Percentiles rank a stretch among this genome's conserved stretches.
phyloP scores from a whole-genome alignment of 2,113 vertebrate species.

The Gasterosteus nipponicus region DNA sequence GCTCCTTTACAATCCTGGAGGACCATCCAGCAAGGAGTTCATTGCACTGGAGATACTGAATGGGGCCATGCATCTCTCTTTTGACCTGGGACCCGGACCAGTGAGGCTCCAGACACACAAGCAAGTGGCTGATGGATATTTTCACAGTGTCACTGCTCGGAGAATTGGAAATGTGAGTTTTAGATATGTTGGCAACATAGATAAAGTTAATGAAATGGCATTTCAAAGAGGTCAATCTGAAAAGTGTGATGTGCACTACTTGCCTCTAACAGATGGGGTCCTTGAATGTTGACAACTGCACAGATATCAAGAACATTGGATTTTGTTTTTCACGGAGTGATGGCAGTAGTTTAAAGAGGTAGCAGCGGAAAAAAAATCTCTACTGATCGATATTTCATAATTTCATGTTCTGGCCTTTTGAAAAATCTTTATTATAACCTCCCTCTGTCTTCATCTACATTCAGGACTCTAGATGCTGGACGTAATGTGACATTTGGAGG shows the following conservation, averaged over 20 bases:
- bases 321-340: slow-evolving; percentile 77
- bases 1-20: slow-evolving; percentile 78
- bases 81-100: slow-evolving; percentile 80
- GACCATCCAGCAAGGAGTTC: slow-evolving; percentile 71
- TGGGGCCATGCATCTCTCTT: slow-evolving; percentile 73
- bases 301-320: slow-evolving; percentile 57
- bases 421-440: not conserved
- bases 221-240: not conserved
- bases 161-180: slow-evolving; percentile 80
- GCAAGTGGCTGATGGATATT: slow-evolving; percentile 78
- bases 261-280: slow-evolving; percentile 76
- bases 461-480: slow-evolving; percentile 79
- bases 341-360: slow-evolving; percentile 74
- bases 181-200: not conserved
- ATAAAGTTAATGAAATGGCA: not conserved
- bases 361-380: not conserved
- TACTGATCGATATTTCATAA: not conserved
- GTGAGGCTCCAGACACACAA: slow-evolving; percentile 76
- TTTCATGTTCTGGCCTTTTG: not conserved
- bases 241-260: not conserved
- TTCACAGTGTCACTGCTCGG: slow-evolving; percentile 77
- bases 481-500: slow-evolving; percentile 79
- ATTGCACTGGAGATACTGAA: slow-evolving; percentile 79
- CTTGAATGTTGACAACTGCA: slow-evolving; percentile 80
- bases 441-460: not conserved